Base-by-base conservation (phyloP, 2,113 vertebrate species). In the Dasyurus viverrinus region DNA sequence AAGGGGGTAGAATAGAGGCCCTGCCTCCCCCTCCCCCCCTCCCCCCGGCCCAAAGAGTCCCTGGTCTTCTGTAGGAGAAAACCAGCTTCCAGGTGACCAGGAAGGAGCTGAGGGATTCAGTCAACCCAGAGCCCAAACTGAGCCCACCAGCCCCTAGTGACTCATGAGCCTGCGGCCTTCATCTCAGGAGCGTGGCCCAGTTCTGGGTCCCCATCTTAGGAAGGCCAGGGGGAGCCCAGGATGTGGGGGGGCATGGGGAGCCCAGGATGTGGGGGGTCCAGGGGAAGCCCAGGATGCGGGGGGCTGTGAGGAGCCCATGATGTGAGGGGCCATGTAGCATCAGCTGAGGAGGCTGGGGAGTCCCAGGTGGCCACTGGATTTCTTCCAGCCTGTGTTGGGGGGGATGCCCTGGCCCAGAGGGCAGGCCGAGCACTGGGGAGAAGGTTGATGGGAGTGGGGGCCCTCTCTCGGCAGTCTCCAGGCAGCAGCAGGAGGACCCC, bases 301-400 rank as follows among this genome's bases (percentile, higher is more conserved):
- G 10, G 24, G 1, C 9, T 9, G 6, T 10, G 50, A 50, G 48
- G 10, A 84, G 53, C 53, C 11, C 2, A 2, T 25, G 4, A 22
- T 46, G 27, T 30, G 94, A 42, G 46, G 14, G 47, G 52, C 26
- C 25, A 5, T 2, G 47, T 26, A 30, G 9, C 26, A 60, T 60
- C 9, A 16, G 48, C 26, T 48, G 27, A 14, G 36, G 50, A 53
- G 23, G 8, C 9, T 57, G 26, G 30, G 90, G 48, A 47, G 60
- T 1, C 0, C 2, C 14, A 27, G 30, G 9, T 24, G 3, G 1
- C 3, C 10, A 3, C 0, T 3, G 22, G 42, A 36, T 2, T 84
- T 2, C 30, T 68, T 36, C 27, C 1, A 91, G 11, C 10, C 93
- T 60, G 93, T 2, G 55, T 84, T 25, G 8, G 1, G 42, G 8